Evolutionary conservation across 2,113 vertebrate genomes (phyloP).

Genomic region (Monopterus albus): DNA sequence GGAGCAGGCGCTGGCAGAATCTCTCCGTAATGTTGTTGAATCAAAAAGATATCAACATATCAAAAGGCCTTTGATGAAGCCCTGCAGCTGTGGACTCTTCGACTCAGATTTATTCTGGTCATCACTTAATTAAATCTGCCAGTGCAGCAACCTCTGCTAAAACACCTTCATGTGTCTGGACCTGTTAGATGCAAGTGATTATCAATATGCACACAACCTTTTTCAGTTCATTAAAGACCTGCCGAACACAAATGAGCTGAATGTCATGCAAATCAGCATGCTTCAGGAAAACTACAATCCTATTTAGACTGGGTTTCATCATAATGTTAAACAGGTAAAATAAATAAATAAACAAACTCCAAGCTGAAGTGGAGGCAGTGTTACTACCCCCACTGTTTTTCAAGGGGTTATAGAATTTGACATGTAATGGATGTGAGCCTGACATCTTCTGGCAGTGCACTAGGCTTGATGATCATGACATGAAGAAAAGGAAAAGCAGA

Average conservation of each 20-base stretch:
- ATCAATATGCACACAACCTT: slow-evolving; percentile 25
- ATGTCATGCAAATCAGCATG: not conserved
- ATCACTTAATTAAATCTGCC: slow-evolving; percentile 64
- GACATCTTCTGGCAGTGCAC: slow-evolving; percentile 31
- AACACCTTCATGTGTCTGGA: slow-evolving; percentile 55
- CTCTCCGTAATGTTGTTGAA: slow-evolving; percentile 46
- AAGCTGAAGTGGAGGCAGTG: slow-evolving; percentile 11
- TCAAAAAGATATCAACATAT: slow-evolving; percentile 75
- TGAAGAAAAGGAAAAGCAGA: slow-evolving; percentile 29
- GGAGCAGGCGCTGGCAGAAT: slow-evolving; percentile 36
- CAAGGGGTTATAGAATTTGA: slow-evolving; percentile 43
- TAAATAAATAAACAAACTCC: too few relatives aligned
- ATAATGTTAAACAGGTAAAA: slow-evolving; percentile 1
- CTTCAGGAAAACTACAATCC: slow-evolving; percentile 7
- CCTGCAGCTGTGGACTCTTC: slow-evolving; percentile 73
- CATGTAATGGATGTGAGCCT: slow-evolving; percentile 38
- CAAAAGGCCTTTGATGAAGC: slow-evolving; percentile 74
- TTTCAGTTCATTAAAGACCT: slow-evolving; percentile 5
- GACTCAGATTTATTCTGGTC: slow-evolving; percentile 58
- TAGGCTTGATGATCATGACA: slow-evolving; percentile 23
- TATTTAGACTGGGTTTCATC: not conserved
- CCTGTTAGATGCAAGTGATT: slow-evolving; percentile 47
- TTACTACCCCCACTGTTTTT: slow-evolving; percentile 27
- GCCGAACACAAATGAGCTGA: not conserved
- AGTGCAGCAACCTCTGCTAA: slow-evolving; percentile 42